phyloP scores from a whole-genome alignment of 2,797 vertebrate species.

The Psittacula derbiana region DNA sequence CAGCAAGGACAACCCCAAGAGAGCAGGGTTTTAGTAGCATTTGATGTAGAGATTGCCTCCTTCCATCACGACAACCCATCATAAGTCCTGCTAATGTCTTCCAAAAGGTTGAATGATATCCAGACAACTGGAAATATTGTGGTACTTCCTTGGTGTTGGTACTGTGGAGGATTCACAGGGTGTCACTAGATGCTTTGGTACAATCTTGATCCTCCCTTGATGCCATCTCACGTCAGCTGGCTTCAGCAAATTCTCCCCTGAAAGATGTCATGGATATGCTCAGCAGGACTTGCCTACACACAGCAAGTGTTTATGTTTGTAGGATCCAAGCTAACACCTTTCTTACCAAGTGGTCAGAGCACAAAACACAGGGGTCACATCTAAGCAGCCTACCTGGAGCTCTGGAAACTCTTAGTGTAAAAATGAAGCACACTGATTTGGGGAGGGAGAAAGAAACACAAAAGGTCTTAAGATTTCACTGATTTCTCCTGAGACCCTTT shows the following conservation, averaged over 20 bases:
- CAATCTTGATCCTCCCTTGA: neutral
- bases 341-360: accelerated
- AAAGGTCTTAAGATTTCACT: slow-evolving; percentile 52
- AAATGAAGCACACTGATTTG: neutral
- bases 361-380: accelerated
- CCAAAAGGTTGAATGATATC: neutral
- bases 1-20: neutral
- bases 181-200: neutral
- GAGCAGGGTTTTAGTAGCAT: neutral
- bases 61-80: neutral
- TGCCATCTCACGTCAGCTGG: accelerated
- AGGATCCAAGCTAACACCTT: neutral
- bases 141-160: neutral
- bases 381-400: neutral
- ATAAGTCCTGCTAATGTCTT: neutral
- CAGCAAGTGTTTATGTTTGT: neutral
- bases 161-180: neutral
- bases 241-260: neutral
- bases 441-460: slow-evolving; percentile 1
- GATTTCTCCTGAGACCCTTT: slow-evolving; percentile 52
- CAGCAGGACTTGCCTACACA: neutral
- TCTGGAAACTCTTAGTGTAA: neutral
- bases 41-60: neutral
- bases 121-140: neutral
- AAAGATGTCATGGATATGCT: accelerated